phyloP scores from a whole-genome alignment of 2,113 vertebrate genomes.

The Herpetotheres cachinnans region DNA sequence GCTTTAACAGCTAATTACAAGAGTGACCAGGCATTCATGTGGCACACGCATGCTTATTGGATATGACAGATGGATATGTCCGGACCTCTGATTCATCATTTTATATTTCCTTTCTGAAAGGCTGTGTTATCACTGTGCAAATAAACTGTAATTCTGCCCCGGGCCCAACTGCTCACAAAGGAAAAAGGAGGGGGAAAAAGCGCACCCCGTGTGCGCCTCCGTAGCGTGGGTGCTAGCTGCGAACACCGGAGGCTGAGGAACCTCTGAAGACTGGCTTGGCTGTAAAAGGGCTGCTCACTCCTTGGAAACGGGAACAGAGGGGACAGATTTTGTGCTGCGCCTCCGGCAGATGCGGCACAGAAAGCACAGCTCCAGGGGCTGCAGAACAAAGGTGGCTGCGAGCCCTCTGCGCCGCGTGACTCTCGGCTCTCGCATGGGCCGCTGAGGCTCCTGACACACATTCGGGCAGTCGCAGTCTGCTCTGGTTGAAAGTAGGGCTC shows the following conservation, averaged over 20 bases:
- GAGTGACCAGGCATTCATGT: slow-evolving; percentile 18
- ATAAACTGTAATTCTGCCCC: background rate
- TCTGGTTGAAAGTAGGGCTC: background rate
- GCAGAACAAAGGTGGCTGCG: background rate
- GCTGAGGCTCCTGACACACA: background rate
- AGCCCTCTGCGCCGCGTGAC: rapidly evolving
- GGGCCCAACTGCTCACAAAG: background rate
- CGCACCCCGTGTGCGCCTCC: rapidly evolving
- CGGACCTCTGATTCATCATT: background rate
- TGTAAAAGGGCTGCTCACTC: background rate
- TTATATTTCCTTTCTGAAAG: background rate
- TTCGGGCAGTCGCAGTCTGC: background rate
- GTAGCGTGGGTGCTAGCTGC: rapidly evolving
- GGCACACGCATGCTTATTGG: background rate
- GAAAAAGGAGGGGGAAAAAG: background rate
- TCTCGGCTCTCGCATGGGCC: rapidly evolving
- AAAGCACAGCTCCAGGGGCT: background rate
- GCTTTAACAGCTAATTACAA: slow-evolving; percentile 48
- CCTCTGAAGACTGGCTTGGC: background rate
- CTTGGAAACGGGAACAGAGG: background rate
- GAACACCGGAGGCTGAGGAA: background rate
- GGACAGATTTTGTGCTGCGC: background rate
- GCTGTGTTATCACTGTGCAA: background rate
- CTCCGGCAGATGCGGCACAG: background rate
- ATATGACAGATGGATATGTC: slow-evolving; percentile 37